phyloP scores from a whole-genome alignment of 2,113 vertebrate genomes.

The Spizaetus ornatus region DNA sequence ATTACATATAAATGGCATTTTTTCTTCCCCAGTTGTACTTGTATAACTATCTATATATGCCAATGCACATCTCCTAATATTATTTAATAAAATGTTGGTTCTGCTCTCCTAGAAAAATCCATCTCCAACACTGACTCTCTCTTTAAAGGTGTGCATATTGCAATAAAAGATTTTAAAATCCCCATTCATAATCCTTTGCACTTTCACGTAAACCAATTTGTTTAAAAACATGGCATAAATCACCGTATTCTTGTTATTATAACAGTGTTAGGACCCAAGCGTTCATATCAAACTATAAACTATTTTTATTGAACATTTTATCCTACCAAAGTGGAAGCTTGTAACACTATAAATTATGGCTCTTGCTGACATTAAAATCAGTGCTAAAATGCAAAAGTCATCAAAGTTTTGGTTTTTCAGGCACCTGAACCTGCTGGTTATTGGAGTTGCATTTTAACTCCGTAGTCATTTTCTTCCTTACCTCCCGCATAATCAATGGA shows the following conservation, averaged over 20 bases:
- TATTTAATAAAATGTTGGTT: background rate
- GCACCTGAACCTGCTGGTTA: background rate
- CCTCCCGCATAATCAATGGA: background rate
- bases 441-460: background rate
- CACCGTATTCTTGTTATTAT: background rate
- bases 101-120: background rate
- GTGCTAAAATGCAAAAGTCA: constrained; percentile 48
- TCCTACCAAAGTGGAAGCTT: constrained; percentile 19
- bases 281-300: constrained; percentile 12
- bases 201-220: background rate
- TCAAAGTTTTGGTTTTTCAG: background rate
- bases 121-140: background rate
- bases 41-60: background rate
- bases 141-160: background rate
- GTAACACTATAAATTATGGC: constrained; percentile 14
- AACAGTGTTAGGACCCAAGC: background rate
- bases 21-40: background rate
- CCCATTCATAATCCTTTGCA: background rate
- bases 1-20: background rate
- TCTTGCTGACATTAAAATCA: constrained; percentile 38
- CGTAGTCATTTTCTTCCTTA: background rate
- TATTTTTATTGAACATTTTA: constrained; percentile 47
- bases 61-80: background rate
- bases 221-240: constrained; percentile 48
- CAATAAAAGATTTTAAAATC: background rate